Conservation (phyloP, 2,888 invertebrate species). For the Limnephilus rhombicus region DNA sequence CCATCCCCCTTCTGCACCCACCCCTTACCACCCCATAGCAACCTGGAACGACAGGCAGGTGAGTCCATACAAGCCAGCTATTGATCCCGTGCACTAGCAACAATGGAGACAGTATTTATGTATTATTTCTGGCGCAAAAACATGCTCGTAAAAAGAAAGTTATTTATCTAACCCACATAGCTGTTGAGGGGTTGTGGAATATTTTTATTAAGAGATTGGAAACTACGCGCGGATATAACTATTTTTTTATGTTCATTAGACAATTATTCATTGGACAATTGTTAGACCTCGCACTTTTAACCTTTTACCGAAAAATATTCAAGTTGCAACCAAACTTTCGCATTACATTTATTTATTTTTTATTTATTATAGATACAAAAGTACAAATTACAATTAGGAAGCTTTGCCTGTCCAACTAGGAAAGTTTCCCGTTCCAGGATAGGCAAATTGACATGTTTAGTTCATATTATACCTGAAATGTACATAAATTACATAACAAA, state of each 20-base stretch:
- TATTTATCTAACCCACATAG: background rate
- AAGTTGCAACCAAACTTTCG: too few relatives aligned
- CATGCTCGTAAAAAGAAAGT: conserved; percentile 1
- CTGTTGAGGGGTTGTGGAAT: background rate
- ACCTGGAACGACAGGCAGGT: conserved; percentile 12
- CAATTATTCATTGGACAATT: too few relatives aligned
- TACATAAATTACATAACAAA: too few relatives aligned
- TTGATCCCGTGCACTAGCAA: conserved; percentile 12
- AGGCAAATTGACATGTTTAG: too few relatives aligned
- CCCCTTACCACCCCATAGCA: background rate
- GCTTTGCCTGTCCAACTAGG: too few relatives aligned
- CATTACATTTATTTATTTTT: too few relatives aligned
- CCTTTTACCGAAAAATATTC: too few relatives aligned
- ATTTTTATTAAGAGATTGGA: background rate
- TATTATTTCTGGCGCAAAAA: conserved; percentile 8
- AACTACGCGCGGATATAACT: background rate
- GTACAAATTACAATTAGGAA: too few relatives aligned
- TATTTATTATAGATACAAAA: too few relatives aligned
- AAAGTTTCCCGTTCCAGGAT: too few relatives aligned
- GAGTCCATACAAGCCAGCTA: conserved; percentile 21
- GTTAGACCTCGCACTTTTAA: too few relatives aligned
- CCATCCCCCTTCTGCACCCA: background rate
- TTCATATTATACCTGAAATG: too few relatives aligned
- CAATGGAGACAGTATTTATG: conserved; percentile 20
- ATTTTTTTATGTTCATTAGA: background rate